A percentile compares a stretch with the other conserved stretches of the same genome.
Conservation (phyloP, 2,797 vertebrate species). For the Sylvilagus floridanus region DNA sequence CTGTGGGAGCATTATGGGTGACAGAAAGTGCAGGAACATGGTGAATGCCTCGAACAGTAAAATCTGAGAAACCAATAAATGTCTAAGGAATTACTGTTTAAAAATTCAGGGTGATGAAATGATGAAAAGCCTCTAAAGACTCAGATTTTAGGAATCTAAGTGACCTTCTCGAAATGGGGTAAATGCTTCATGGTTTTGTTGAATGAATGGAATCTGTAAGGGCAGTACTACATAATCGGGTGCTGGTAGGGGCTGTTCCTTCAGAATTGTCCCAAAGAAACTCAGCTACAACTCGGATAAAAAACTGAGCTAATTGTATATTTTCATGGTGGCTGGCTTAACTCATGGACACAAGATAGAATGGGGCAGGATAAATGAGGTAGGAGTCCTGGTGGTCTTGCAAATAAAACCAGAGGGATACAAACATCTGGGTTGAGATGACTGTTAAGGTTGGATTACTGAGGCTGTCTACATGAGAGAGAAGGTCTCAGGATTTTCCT, state of each 20-base stretch:
- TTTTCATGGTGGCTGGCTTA: neutral
- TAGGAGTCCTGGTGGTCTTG: neutral
- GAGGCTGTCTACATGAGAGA: neutral
- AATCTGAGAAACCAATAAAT: neutral
- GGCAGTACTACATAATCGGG: neutral
- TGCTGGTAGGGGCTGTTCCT: neutral
- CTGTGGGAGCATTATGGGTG: neutral
- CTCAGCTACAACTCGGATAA: neutral
- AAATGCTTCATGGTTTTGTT: neutral
- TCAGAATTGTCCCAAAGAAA: neutral
- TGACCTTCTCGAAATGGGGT: neutral
- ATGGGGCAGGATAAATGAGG: neutral
- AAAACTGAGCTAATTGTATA: neutral
- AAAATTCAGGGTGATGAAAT: neutral
- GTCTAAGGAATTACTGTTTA: conserved; percentile 3
- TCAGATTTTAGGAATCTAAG: neutral
- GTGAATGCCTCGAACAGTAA: neutral
- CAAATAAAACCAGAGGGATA: neutral
- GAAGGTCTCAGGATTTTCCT: neutral
- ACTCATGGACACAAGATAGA: neutral
- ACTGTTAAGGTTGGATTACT: conserved; percentile 43
- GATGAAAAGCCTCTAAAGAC: neutral
- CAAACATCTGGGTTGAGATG: neutral
- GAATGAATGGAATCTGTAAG: neutral
- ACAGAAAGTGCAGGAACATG: neutral